A percentile compares a stretch with the other conserved stretches of the same genome.
phyloP scores from a whole-genome alignment of 2,888 invertebrate genomes.

The Ischnura elegans region DNA sequence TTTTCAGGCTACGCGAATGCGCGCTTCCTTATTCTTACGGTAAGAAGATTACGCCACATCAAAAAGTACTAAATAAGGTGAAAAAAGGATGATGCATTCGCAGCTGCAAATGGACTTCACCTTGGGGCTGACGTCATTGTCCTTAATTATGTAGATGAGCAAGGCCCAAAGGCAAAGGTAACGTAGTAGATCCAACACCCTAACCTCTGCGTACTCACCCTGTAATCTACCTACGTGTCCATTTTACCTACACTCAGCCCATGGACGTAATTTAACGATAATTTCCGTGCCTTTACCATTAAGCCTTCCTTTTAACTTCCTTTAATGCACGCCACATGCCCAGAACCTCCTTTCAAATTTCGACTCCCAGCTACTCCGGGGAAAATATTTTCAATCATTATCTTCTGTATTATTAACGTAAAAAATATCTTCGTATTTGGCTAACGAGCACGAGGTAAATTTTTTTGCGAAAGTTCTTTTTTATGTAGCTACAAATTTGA shows the following conservation, averaged over 20 bases:
- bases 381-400: too few species aligned
- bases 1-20: too few species aligned
- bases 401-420: too few species aligned
- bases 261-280: not conserved
- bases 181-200: not conserved
- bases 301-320: slow-evolving; percentile 1
- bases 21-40: too few species aligned
- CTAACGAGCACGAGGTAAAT: too few species aligned
- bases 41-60: too few species aligned
- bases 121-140: too few species aligned
- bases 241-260: not conserved
- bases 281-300: not conserved
- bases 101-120: not conserved
- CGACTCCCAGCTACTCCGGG: not conserved
- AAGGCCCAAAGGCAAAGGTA: not conserved
- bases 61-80: too few species aligned
- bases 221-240: not conserved
- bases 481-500: too few species aligned
- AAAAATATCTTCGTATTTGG: too few species aligned
- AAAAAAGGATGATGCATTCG: too few species aligned
- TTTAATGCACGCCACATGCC: not conserved
- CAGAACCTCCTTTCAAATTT: not conserved
- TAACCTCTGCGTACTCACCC: not conserved
- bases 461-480: too few species aligned
- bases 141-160: not conserved